Evolutionary conservation across 1,140 invertebrate species (phyloP), one percentile per base, ranked within the genome.

Genomic region (Cardiocondyla obscurior): DNA sequence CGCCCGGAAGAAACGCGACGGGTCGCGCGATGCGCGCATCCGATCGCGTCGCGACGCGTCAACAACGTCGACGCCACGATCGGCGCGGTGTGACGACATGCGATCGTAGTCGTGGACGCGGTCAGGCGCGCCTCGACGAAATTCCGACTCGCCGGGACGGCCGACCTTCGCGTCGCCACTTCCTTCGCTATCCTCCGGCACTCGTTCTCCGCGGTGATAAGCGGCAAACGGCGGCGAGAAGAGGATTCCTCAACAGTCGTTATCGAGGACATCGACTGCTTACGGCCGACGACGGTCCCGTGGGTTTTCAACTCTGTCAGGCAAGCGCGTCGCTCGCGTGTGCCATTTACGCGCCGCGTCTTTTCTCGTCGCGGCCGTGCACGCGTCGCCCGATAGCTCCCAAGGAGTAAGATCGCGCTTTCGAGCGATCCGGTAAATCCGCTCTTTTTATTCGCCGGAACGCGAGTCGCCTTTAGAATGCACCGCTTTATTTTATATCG

Each of bases 251-350:
- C 74, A 19, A 12, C 16, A 5, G 5, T 16, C 36, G 33, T 79
- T 67, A 55, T 55, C 74, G 74, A 79, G 46, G 74, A 79, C 74
- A 42, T 51, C 74, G 25, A 51, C 46, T 55, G 49, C 25, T 53
- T 46, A 12, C 74, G 46, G 19, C 39, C 39, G n/a, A 14, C 60
- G 33, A 39, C 14, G n/a, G n/a, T n/a, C 33, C 57, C 8, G 30
- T 16, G 8, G 16, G 6, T 60, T 36, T 42, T n/a, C 57, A 42
- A 62, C 19, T 64, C 55, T 16, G 53, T 16, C 30, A 14, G 25
- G 39, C 57, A 16, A 39, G 10, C 55, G 53, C 53, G 22, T 74
- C 39, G 30, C 55, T 33, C 72, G 72, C 72, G 57, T 49, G 72
- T 49, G 57, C 57, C 10, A 46, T 76, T 76, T 64, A 49, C 72